Conservation (phyloP, 2,888 invertebrate genomes). For the Cantharis nigra region DNA sequence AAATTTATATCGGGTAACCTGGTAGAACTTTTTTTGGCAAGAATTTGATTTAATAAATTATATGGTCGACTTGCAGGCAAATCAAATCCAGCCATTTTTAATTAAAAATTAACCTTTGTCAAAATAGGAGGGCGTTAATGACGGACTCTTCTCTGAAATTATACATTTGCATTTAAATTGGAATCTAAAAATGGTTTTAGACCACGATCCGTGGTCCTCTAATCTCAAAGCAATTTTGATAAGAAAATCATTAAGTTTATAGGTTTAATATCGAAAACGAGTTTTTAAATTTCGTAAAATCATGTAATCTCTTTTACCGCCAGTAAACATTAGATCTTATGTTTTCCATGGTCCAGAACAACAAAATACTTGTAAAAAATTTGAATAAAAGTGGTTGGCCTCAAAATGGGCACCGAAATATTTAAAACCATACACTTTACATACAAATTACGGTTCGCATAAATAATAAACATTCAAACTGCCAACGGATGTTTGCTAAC, state of each 20-base stretch:
- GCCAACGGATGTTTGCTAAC: neutral
- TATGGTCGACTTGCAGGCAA: too few relatives aligned
- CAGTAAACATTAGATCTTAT: neutral
- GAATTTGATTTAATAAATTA: too few relatives aligned
- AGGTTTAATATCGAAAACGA: neutral
- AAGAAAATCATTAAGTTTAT: neutral
- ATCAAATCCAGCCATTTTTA: neutral
- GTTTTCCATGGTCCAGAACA: neutral
- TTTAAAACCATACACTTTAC: neutral
- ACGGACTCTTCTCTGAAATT: neutral
- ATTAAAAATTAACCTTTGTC: neutral
- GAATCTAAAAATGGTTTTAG: neutral
- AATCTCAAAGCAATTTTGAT: neutral
- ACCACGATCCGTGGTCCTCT: neutral
- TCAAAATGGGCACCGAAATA: neutral
- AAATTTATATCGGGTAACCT: neutral
- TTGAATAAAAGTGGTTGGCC: neutral
- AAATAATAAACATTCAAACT: neutral
- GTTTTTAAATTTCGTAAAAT: neutral
- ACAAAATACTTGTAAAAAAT: neutral
- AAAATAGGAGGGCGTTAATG: neutral
- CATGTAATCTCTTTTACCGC: neutral
- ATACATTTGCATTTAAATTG: neutral
- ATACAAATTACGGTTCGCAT: neutral
- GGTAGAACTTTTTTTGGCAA: neutral